Conservation (phyloP, 2,113 vertebrate species). For the Strix uralensis region DNA sequence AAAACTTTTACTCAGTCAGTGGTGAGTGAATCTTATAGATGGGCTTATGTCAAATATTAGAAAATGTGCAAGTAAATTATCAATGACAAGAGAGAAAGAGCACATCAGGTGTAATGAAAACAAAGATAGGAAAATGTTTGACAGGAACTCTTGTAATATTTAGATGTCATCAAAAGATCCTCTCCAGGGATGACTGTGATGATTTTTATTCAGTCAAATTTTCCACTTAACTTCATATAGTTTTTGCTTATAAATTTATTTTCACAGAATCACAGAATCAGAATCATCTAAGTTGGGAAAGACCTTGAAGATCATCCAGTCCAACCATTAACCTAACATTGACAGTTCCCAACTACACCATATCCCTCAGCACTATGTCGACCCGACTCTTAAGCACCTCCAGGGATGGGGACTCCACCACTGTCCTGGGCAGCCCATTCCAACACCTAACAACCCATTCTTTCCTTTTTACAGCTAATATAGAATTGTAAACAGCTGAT, state of each 20-base stretch:
- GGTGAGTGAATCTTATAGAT: neutral
- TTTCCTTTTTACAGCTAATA: neutral
- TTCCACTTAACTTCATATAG: neutral
- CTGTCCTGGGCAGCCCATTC: no score
- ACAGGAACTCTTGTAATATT: neutral
- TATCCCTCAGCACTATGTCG: no score
- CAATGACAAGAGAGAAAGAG: neutral
- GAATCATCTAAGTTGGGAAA: no score
- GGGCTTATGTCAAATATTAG: neutral
- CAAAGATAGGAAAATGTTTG: neutral
- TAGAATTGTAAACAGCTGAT: neutral
- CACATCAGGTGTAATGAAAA: neutral
- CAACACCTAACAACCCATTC: no score
- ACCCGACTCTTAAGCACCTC: no score
- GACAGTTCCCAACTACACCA: no score
- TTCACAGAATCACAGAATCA: no score
- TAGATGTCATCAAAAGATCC: neutral
- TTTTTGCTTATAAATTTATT: neutral
- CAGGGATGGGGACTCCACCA: no score
- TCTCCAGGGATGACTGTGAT: neutral
- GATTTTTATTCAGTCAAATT: neutral
- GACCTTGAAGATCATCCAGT: no score
- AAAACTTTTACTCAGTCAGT: neutral
- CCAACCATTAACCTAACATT: no score
- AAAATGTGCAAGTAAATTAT: neutral